Evolutionary conservation across 2,888 invertebrate species (phyloP), one percentile per base, ranked within the genome.

Genomic region (Drosophila nr. perissopoda): DNA sequence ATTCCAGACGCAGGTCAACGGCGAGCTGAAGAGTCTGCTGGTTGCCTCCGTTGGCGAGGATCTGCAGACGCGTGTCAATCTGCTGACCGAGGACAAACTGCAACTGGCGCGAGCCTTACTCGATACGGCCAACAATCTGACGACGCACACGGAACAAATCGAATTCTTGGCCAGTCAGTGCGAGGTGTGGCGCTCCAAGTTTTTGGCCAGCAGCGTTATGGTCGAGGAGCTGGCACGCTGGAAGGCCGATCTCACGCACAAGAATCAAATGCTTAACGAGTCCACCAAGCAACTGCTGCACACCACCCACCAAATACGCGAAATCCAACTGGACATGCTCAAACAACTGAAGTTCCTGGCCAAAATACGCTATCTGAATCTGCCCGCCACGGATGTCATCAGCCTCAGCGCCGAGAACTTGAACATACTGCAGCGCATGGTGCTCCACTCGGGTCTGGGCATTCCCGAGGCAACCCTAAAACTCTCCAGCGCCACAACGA

Each of bases 121-220:
- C 10, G 97, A 96, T 91, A 98, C 97, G 36, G 96, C 97, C 29
- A 96, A 97, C 92, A 96, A 97, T 92, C 94, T 98, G 62, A 96
- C 96, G 60, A 96, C 97, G 11, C 97, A 98, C 93, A 97, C 97
- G 91, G 98, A 99, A 92, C 97, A 98, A 94, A 96, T 98, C 4
- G 99, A 99, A 92, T 97, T 97, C 95, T 93, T 99, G 42, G 97
- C 97, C 25, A 98, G 98, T 0, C 98, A 98, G 91, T 98, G 98
- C 91, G 98, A 99, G 94, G 98, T 99, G 58, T 99, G 98, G 98
- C 95, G 98, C 76, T 98, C 98, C 91, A 99, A 99, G 95, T 99
- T 98, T 93, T 94, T 98, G 83, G 98, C 99, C 31, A 97, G 97
- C 94, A 98, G 98, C 92, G 95, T 98, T 67, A 97, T 98, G 96